Base-by-base conservation (phyloP, 92 coral and sea anemone species). In the Bergia puertoricense region DNA sequence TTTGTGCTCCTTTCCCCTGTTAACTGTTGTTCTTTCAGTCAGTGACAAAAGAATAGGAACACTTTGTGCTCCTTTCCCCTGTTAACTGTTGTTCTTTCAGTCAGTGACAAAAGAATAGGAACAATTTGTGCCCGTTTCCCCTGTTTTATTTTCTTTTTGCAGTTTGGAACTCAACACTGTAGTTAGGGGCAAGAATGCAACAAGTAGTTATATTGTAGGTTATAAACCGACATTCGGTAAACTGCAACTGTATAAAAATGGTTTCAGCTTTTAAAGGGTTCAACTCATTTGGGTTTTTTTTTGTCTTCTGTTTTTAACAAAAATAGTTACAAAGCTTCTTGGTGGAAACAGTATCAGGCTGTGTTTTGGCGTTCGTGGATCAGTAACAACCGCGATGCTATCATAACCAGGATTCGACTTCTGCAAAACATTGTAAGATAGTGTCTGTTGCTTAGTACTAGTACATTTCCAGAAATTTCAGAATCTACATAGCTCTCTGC, bases 361-460 rank as follows among this genome's bases (percentile, higher is more conserved):
- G 96, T 96, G 38, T 57, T 95, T 15, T 96, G 99, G 99, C 93
- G 99, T 78, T 94, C 95, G 50, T 93, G 96, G 93, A 86, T 94
- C 82, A 95, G 94, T 46, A 89, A 92, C 73, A 93, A 81, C 80
- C 96, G 99, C 69, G 99, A 96, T 44, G 93, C 88, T n/a, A 74
- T 92, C 45, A 68, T 96, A 78, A 91, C 91, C 74, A 89, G 94
- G 73, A 91, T 95, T 30, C 89, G 99, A 74, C 56, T 96, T 30
- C 56, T 92, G 16, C 99, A 96, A 80, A 94, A 92, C 38, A 51
- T 95, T 43, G 98, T 96, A 82, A 93, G 98, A 40, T 16, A 16
- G 39, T 11, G 14, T 40, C 30, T 2, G 1, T 4, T 57, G 18
- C 67, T 57, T 57, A 14, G 22, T 14, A 81, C 14, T 36, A 30